Base-by-base conservation (phyloP, 2,113 vertebrate species). In the Protomyctophum bolini region DNA sequence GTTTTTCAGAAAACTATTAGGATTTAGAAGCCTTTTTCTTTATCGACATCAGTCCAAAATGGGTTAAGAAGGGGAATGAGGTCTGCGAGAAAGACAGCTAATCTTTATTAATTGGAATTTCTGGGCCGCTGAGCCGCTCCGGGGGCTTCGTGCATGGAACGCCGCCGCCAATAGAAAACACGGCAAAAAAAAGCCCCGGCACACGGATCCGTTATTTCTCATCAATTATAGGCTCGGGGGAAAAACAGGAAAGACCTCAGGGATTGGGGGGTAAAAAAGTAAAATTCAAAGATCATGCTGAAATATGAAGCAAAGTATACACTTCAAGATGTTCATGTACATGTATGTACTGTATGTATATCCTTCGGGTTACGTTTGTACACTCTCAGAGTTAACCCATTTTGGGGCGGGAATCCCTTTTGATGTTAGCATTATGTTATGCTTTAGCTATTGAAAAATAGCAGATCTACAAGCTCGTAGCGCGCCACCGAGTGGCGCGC, bases 61-160 rank as follows among this genome's bases (percentile, higher is more conserved):
- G n/a, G n/a, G n/a, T n/a, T n/a, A 92, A 89, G 86, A 72, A 80
- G 71, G 77, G 83, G 83, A 91, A 91, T 89, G 75, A 90, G 86
- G 83, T 86, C 87, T 87, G 79, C 15, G 72, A 82, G 87, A 87
- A 90, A 88, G 77, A 45, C 78, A 86, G 87, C 86, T 91, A 92
- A 91, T 92, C 91, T 92, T 91, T 91, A 92, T 92, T 92, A 93
- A 92, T 91, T 92, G 87, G 80, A 91, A 89, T 92, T 93, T 92
- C 91, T 87, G 84, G 90, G 86, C 87, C 87, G 84, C 64, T 83
- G 79, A 81, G 68, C 83, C 56, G 89, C 89, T 91, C 61, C 59
- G 7, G 85, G 21, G 90, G 80, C 74, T 88, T 50, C 72, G 86
- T 87, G 86, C 87, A 72, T 52, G 76, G 90, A 92, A 85, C 81